A percentile compares a stretch with the other conserved stretches of the same genome.
Evolutionary conservation across 37 sponge, comb jelly and placozoan genomes (phyloP).

Genomic region (Oscarella lobularis): DNA sequence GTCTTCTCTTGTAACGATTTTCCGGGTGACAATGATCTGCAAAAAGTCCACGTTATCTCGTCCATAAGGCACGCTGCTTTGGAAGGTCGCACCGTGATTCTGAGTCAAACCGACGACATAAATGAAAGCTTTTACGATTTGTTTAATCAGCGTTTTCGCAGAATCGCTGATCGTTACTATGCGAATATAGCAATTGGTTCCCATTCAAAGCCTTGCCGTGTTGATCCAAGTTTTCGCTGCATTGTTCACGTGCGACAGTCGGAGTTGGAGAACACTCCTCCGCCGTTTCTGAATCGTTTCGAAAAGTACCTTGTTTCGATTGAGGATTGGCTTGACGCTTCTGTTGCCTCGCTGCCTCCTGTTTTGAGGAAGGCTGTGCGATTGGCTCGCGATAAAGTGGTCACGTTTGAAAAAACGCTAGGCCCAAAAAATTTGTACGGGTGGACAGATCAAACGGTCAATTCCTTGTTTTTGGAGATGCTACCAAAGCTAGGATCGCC

Average conservation of each 20-base stretch:
- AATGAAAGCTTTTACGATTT: conserved; percentile 85
- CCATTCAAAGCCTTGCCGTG: conserved; percentile 56
- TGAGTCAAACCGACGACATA: conserved; percentile 74
- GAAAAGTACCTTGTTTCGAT: conserved; percentile 38
- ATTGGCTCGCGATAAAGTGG: not conserved
- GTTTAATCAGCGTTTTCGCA: conserved; percentile 64
- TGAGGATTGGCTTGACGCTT: not conserved
- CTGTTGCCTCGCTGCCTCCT: not conserved
- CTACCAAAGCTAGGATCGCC: no score
- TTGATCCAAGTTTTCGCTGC: conserved; percentile 67
- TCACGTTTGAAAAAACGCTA: not conserved
- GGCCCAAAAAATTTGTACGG: not conserved
- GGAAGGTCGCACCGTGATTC: conserved; percentile 65
- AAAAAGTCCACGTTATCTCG: conserved; percentile 15
- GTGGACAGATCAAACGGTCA: not conserved
- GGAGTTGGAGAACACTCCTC: conserved; percentile 53
- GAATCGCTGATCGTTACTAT: conserved; percentile 44
- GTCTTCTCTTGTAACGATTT: conserved; percentile 59
- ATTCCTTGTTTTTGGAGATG: not conserved
- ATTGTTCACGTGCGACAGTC: conserved; percentile 57
- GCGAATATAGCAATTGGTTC: conserved; percentile 82
- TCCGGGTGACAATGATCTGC: conserved; percentile 57
- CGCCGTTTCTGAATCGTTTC: conserved; percentile 78
- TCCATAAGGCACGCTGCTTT: conserved; percentile 28
- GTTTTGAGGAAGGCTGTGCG: not conserved